Percentiles rank a stretch among this genome's conserved stretches.
Evolutionary conservation across 2,797 vertebrate genomes (phyloP).

Genomic region (Pteropus rufus): DNA sequence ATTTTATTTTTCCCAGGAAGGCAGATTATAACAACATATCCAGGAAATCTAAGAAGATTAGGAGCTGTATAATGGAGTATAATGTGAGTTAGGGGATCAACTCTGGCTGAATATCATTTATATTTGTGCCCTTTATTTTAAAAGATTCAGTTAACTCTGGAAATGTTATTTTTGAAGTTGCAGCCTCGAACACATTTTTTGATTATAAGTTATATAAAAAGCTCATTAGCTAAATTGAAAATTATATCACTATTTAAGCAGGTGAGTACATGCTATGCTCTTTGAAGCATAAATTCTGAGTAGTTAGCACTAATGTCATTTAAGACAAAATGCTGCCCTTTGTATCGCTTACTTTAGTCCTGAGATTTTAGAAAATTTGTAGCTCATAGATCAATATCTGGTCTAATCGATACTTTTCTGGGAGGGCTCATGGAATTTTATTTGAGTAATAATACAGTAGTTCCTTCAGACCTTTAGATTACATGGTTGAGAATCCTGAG

Average conservation of each 20-base stretch:
- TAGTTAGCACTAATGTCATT: not conserved
- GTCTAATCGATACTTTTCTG: not conserved
- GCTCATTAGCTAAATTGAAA: not conserved
- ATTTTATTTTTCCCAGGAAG: slow-evolving; percentile 22
- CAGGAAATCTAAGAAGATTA: slow-evolving; percentile 28
- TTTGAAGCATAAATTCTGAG: slow-evolving; percentile 10
- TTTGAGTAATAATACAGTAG: not conserved
- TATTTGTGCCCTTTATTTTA: slow-evolving; percentile 32
- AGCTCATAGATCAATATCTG: not conserved
- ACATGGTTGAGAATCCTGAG: not conserved
- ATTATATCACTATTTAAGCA: not conserved
- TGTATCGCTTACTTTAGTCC: not conserved
- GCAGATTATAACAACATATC: slow-evolving; percentile 34
- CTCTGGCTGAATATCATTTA: not conserved
- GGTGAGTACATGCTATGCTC: not conserved
- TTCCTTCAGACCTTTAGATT: not conserved
- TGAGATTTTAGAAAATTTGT: not conserved
- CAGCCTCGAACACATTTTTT: slow-evolving; percentile 39
- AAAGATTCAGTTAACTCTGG: slow-evolving; percentile 32
- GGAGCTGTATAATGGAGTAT: slow-evolving; percentile 27
- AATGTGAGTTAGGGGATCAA: slow-evolving; percentile 1
- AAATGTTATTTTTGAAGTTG: slow-evolving; percentile 47
- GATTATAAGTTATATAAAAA: slow-evolving; percentile 22
- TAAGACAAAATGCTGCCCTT: not conserved
- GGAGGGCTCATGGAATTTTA: not conserved